These are phyloP conservation scores for Tenthredo distinguenda DNA, from an alignment of 2,888 invertebrate genomes.

Conservation along the genomic window DNA sequence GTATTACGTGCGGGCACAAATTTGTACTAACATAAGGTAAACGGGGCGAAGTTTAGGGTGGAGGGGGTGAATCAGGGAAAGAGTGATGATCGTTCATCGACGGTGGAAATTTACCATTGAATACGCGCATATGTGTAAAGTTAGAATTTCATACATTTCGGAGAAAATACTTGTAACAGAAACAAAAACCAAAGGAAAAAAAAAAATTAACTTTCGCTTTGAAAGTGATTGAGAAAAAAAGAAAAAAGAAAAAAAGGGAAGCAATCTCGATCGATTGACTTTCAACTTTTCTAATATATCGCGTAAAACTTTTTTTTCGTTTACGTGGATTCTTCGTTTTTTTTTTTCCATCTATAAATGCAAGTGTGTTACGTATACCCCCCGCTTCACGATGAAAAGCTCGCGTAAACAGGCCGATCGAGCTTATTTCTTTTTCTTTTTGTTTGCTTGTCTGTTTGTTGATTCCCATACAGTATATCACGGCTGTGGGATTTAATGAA, in stretches of 20 bases:
- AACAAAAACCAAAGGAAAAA: no score
- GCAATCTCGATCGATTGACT: background rate
- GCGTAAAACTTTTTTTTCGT: background rate
- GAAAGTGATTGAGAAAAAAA: background rate
- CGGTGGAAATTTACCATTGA: background rate
- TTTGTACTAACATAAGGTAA: background rate
- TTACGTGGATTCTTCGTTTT: background rate
- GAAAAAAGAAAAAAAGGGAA: no score
- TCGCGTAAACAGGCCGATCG: background rate
- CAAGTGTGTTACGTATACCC: background rate
- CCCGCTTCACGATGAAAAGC: background rate
- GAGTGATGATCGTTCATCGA: background rate
- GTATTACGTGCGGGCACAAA: background rate
- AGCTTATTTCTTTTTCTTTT: background rate
- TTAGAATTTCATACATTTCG: background rate
- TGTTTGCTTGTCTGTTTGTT: background rate
- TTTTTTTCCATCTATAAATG: background rate
- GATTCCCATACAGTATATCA: background rate
- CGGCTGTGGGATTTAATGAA: constrained; percentile 26
- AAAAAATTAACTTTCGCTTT: no score
- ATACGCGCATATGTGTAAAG: background rate
- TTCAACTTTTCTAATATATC: background rate
- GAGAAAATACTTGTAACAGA: background rate
- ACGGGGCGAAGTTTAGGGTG: background rate
- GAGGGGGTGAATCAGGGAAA: background rate